phyloP scores from a whole-genome alignment of 1,140 invertebrate species.

The Drosophila simulans region DNA sequence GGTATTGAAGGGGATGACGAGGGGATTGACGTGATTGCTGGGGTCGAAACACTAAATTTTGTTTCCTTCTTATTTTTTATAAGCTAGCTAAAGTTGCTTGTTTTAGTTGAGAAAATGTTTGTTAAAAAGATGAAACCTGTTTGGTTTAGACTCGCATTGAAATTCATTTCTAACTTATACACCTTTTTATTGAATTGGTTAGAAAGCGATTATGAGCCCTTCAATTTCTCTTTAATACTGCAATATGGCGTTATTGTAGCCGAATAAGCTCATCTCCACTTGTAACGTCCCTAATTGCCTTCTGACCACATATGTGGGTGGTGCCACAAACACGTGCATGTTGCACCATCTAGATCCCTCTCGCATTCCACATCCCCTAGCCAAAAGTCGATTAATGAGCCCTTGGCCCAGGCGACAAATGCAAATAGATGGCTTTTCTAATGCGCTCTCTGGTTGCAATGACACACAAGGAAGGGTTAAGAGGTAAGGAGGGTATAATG shows the following conservation, averaged over 20 bases:
- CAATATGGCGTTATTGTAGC: not conserved
- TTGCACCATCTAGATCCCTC: constrained; percentile 10
- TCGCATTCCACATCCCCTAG: not conserved
- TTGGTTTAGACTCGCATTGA: no score
- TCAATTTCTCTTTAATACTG: not conserved
- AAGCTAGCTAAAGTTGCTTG: no score
- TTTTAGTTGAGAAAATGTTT: no score
- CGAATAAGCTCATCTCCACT: constrained; percentile 1
- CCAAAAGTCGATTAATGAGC: constrained; percentile 16
- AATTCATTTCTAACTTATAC: no score
- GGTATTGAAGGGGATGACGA: constrained; percentile 1
- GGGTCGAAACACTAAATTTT: not conserved
- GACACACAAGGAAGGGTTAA: not conserved
- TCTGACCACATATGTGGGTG: constrained; percentile 19
- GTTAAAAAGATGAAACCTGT: no score
- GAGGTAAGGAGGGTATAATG: not conserved
- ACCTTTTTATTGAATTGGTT: not conserved
- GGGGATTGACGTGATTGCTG: constrained; percentile 2
- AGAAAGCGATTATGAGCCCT: not conserved
- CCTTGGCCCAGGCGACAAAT: constrained; percentile 19
- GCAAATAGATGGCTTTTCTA: constrained; percentile 30
- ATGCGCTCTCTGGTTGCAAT: constrained; percentile 27
- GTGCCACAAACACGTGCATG: constrained; percentile 12
- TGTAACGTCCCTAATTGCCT: constrained; percentile 18
- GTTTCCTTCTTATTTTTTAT: no score